A percentile compares a stretch with the other conserved stretches of the same genome.
These are phyloP conservation scores for Cynaeus angustus DNA, from an alignment of 2,888 invertebrate genomes.

Conservation along the genomic window DNA sequence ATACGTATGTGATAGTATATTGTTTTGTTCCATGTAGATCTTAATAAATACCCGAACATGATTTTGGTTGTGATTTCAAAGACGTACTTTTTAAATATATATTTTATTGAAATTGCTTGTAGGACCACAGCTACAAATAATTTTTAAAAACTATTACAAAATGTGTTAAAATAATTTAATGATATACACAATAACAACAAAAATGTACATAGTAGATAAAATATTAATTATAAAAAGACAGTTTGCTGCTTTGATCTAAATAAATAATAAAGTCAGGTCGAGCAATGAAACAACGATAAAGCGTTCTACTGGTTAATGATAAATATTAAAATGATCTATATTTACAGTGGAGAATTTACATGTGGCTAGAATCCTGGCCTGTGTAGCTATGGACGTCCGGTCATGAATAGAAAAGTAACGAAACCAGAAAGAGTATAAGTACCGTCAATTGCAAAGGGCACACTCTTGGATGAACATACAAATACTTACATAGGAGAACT, in stretches of 20 bases:
- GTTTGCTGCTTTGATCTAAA: conserved; percentile 61
- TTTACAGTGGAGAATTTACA: conserved; percentile 68
- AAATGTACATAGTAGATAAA: conserved; percentile 67
- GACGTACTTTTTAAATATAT: conserved; percentile 55
- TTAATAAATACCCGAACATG: too few relatives aligned
- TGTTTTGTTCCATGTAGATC: too few relatives aligned
- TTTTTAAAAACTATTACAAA: conserved; percentile 66
- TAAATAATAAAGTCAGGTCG: conserved; percentile 61
- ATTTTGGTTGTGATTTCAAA: background rate
- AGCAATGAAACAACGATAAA: conserved; percentile 59
- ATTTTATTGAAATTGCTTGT: conserved; percentile 68
- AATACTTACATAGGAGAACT: conserved; percentile 44
- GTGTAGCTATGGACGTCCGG: conserved; percentile 51
- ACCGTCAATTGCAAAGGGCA: conserved; percentile 40
- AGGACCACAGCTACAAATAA: conserved; percentile 69
- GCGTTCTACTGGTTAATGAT: conserved; percentile 56
- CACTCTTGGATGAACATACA: conserved; percentile 44
- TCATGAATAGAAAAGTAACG: conserved; percentile 25
- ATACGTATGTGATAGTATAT: too few relatives aligned
- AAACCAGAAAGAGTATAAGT: conserved; percentile 37
- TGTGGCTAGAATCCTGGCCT: conserved; percentile 57
- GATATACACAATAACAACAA: conserved; percentile 64
- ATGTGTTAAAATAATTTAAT: conserved; percentile 69
- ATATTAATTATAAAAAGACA: conserved; percentile 62
- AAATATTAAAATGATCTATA: conserved; percentile 64